Base-by-base conservation (phyloP, 1,140 invertebrate species). In the Orussus abietinus region DNA sequence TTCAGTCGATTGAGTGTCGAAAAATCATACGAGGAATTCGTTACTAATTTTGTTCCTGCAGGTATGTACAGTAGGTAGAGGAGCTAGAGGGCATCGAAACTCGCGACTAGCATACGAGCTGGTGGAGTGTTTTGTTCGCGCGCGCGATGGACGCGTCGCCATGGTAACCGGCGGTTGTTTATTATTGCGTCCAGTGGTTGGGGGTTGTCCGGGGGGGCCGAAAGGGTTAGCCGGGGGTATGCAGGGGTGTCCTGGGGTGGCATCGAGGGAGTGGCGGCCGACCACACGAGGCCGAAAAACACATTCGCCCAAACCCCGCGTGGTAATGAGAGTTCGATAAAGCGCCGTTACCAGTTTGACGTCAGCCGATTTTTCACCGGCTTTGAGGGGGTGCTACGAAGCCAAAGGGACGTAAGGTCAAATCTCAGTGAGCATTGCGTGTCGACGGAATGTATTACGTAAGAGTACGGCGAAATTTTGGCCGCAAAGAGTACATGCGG, bases 301-400 rank as follows among this genome's bases (percentile, higher is more conserved):
- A 70, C 66, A 67, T 68, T 69, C 53, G 53, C 59, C 52, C 53
- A 55, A 55, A 55, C 55, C 56, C 49, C 56, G 53, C 47, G 45
- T 50, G 47, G 62, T 71, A 71, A 72, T 71, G 67, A 72, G 67
- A 72, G 69, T 70, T 71, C 69, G 64, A 71, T 72, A 72, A 71
- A 72, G 64, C 68, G 58, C 59, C 49, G 64, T 70, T 71, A 72
- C 64, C 53, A 66, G 59, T 66, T 69, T 68, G 60, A 70, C 64
- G 62, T 62, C 59, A 58, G 60, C 52, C 58, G 58, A 62, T 62
- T 59, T 62, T 62, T 65, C 55, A 61, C 38, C 39, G 49, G 48
- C 1, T 10, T 10, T 11, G 2, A 15, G 4, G 12, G 14, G n/a
- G 7, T 14, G n/a, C n/a, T n/a, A n/a, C n/a, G n/a, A n/a, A n/a